Percentiles rank a stretch among this genome's conserved stretches.
These are phyloP conservation scores for Drusus annulatus DNA, from an alignment of 1,140 invertebrate species.

Conservation along the genomic window DNA sequence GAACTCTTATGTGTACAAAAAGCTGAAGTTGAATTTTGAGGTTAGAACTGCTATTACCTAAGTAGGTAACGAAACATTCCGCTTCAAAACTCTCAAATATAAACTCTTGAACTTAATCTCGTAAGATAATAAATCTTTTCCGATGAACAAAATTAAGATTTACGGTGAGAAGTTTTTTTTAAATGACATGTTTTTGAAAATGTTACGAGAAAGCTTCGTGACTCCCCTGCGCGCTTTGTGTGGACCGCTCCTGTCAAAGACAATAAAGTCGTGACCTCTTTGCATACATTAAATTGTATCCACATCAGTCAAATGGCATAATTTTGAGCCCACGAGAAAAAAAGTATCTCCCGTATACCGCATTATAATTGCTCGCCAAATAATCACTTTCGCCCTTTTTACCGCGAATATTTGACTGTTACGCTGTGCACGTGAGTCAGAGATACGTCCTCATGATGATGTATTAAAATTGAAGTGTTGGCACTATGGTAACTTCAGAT, in stretches of 20 bases:
- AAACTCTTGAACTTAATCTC: no score
- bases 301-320: not conserved
- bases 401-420: not conserved
- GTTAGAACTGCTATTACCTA: no score
- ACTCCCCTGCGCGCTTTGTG: not conserved
- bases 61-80: no score
- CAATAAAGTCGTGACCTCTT: constrained; percentile 34
- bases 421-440: not conserved
- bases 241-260: constrained; percentile 24
- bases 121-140: no score
- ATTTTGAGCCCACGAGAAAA: not conserved
- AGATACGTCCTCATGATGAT: not conserved
- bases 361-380: not conserved
- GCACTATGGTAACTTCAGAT: not conserved
- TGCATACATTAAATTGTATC: constrained; percentile 30
- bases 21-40: no score
- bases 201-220: not conserved
- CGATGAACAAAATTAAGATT: no score
- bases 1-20: no score
- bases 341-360: not conserved
- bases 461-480: not conserved
- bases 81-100: no score
- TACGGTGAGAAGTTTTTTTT: not conserved
- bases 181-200: not conserved
- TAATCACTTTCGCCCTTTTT: not conserved